Percentiles rank a stretch among this genome's conserved stretches.
phyloP scores from a whole-genome alignment of 2,797 vertebrate genomes.

The Anniella stebbinsi region DNA sequence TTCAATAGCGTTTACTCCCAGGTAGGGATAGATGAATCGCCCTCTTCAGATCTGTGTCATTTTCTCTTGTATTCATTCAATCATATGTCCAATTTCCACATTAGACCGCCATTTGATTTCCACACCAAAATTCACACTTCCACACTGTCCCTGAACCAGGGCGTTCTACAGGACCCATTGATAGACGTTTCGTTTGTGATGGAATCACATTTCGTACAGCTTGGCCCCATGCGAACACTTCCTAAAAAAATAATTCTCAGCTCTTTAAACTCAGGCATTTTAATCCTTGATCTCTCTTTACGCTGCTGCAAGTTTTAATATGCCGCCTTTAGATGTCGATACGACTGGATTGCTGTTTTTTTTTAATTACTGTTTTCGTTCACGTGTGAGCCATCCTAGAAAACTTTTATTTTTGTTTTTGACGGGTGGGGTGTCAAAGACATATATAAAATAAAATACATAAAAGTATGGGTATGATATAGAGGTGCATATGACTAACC shows the following conservation, averaged over 20 bases:
- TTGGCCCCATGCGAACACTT: no score
- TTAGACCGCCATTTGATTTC: no score
- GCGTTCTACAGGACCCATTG: background rate
- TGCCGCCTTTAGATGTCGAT: background rate
- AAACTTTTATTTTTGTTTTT: background rate
- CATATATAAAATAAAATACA: background rate
- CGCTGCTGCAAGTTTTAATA: background rate
- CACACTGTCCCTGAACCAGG: background rate
- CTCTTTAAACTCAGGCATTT: background rate
- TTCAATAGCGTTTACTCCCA: no score
- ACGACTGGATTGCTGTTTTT: no score
- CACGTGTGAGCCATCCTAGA: background rate
- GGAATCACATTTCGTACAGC: background rate
- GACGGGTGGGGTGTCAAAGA: no score
- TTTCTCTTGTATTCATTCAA: no score
- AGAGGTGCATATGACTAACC: background rate
- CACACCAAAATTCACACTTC: no score
- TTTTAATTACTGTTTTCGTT: background rate
- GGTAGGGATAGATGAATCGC: no score
- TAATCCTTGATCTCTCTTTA: background rate
- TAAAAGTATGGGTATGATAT: background rate
- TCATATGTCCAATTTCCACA: no score
- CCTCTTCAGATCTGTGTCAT: no score
- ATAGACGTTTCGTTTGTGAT: background rate
- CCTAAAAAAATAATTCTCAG: no score